Base-by-base conservation (phyloP, 2,888 invertebrate species). In the Clusia tigrina region DNA sequence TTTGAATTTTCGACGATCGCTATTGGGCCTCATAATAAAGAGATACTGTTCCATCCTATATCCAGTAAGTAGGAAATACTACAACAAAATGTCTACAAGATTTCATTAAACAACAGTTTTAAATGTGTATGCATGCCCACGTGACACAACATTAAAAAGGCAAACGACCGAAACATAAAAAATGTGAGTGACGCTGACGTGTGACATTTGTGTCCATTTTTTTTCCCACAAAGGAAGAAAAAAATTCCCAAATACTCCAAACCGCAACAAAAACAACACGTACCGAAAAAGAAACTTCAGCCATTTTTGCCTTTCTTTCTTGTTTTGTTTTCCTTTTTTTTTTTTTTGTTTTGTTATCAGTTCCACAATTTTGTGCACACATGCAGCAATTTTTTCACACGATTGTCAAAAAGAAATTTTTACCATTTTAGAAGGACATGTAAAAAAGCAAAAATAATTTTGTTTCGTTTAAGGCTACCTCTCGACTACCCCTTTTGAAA, bases 261-360 rank as follows among this genome's bases (percentile, higher is more conserved):
- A 26, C 60, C 56, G 48, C 58, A 65, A 65, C 52, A 18, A 57
- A 62, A 58, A 58, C 32, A 37, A 57, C 58, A 63, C 55, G 63
- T 59, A 63, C 20, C 54, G 48, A 52, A 63, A 63, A 59, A 58
- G 59, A 63, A 63, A 58, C 46, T 46, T 58, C 55, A 55, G 23
- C 56, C 20, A 65, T 62, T 59, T 42, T 52, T 62, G 54, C n/a
- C n/a, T n/a, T n/a, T n/a, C n/a, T n/a, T n/a, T n/a, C n/a, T n/a
- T n/a, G n/a, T n/a, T n/a, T n/a, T n/a, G n/a, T n/a, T n/a, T n/a
- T n/a, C n/a, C n/a, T n/a, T n/a, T n/a, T n/a, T n/a, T n/a, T n/a
- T n/a, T n/a, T n/a, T n/a, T n/a, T n/a, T n/a, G n/a, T n/a, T 53
- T 64, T 48, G 48, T 26, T 61, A 26, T 56, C 17, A 48, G 55